Conservation (phyloP, 2,113 vertebrate species). For the Macquaria australasica region DNA sequence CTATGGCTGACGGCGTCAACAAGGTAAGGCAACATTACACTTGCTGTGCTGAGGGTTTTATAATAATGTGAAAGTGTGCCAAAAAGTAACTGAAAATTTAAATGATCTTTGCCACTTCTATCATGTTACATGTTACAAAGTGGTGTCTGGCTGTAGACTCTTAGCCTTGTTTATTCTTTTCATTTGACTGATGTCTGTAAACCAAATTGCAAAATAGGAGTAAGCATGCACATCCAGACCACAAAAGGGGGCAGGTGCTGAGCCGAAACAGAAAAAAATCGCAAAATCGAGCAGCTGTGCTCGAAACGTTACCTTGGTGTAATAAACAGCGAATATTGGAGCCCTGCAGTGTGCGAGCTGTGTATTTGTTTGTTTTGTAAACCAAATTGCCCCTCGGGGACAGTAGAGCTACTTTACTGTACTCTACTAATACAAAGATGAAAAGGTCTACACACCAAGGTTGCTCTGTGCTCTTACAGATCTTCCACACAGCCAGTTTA, state of each 20-base stretch:
- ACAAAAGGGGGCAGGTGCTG: no score
- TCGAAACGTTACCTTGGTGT: no score
- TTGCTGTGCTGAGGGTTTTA: not conserved
- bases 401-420: not conserved
- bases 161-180: not conserved
- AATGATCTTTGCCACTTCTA: not conserved
- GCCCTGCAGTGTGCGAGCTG: no score
- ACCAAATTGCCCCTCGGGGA: not conserved
- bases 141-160: not conserved
- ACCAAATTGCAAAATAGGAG: not conserved
- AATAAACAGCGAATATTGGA: no score
- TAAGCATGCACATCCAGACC: no score
- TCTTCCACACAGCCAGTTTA: not conserved
- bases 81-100: not conserved
- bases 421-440: not conserved
- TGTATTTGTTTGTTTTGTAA: not conserved
- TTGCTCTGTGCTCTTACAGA: not conserved
- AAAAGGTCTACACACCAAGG: not conserved
- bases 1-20: conserved; percentile 98
- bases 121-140: not conserved
- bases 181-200: not conserved
- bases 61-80: not conserved
- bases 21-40: conserved; percentile 85
- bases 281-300: no score
- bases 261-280: no score